Percentiles rank a stretch among this genome's conserved stretches.
Evolutionary conservation across 2,888 invertebrate species (phyloP).

Genomic region (Junonia oenone): DNA sequence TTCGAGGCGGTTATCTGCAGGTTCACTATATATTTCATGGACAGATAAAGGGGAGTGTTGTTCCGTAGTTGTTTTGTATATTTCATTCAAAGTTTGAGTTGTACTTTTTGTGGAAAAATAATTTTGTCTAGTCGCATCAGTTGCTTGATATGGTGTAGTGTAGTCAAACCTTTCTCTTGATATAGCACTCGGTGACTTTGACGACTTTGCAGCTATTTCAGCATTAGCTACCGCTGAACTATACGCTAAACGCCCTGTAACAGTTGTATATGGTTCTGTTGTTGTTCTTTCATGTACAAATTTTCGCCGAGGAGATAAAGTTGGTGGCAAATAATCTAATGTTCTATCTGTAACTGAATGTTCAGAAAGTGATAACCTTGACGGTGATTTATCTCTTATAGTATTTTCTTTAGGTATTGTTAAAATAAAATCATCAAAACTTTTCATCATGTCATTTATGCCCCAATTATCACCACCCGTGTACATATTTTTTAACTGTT

Average conservation of each 20-base stretch:
- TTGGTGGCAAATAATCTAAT: slow-evolving; percentile 79
- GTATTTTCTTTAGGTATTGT: slow-evolving; percentile 71
- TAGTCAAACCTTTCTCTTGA: slow-evolving; percentile 81
- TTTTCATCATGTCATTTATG: slow-evolving; percentile 82
- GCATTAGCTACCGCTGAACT: slow-evolving; percentile 84
- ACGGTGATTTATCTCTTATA: slow-evolving; percentile 79
- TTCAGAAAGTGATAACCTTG: slow-evolving; percentile 82
- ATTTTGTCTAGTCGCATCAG: slow-evolving; percentile 54
- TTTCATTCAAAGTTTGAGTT: slow-evolving; percentile 69
- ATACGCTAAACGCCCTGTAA: slow-evolving; percentile 82
- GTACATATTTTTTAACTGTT: slow-evolving; percentile 84
- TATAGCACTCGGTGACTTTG: slow-evolving; percentile 72
- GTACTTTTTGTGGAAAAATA: slow-evolving; percentile 61
- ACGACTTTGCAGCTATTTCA: slow-evolving; percentile 76
- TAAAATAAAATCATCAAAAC: slow-evolving; percentile 80
- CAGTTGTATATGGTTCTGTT: slow-evolving; percentile 82
- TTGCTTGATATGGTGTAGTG: slow-evolving; percentile 73
- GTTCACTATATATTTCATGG: slow-evolving; percentile 82
- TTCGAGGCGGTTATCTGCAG: slow-evolving; percentile 62
- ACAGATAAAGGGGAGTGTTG: slow-evolving; percentile 82
- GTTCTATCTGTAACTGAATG: slow-evolving; percentile 82
- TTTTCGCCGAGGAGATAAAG: slow-evolving; percentile 79
- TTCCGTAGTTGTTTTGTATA: slow-evolving; percentile 73
- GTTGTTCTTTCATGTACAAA: slow-evolving; percentile 78
- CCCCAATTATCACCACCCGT: slow-evolving; percentile 84